phyloP scores from a whole-genome alignment of 2,888 invertebrate genomes.

The Ichneumon xanthorius region DNA sequence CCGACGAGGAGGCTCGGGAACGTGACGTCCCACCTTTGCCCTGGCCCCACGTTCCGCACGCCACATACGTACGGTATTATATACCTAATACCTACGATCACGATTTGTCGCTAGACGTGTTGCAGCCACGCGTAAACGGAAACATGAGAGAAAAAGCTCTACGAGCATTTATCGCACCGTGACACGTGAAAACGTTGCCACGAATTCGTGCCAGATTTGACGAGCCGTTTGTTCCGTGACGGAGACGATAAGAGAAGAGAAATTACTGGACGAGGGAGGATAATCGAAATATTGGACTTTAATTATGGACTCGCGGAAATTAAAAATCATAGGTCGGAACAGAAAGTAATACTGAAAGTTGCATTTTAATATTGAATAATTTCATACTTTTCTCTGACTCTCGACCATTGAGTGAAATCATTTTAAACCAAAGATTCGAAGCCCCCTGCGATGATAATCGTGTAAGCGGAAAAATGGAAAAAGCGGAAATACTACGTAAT shows the following conservation, averaged over 20 bases:
- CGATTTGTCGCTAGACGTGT: constrained; percentile 55
- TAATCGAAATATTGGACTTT: no score
- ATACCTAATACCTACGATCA: constrained; percentile 21
- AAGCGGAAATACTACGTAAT: no score
- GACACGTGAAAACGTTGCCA: constrained; percentile 41
- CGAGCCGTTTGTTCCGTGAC: constrained; percentile 29
- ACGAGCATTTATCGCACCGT: constrained; percentile 39
- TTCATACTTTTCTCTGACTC: no score
- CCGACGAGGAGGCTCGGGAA: constrained; percentile 69
- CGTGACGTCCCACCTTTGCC: constrained; percentile 81
- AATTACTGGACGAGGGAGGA: no score
- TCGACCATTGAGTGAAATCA: no score
- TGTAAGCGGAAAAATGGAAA: no score
- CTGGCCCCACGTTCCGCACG: constrained; percentile 53
- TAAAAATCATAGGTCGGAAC: no score
- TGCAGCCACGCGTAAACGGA: constrained; percentile 7
- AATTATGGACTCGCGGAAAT: no score
- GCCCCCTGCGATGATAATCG: no score
- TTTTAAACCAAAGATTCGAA: no score
- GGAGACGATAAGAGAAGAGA: constrained; percentile 4
- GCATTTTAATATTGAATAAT: no score
- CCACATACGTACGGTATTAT: constrained; percentile 31
- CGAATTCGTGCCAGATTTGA: constrained; percentile 56
- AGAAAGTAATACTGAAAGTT: no score
- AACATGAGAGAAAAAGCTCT: constrained; percentile 15